Percentiles rank a stretch among this genome's conserved stretches.
Conservation (phyloP, 2,888 invertebrate species). For the Microdon myrmicae region DNA sequence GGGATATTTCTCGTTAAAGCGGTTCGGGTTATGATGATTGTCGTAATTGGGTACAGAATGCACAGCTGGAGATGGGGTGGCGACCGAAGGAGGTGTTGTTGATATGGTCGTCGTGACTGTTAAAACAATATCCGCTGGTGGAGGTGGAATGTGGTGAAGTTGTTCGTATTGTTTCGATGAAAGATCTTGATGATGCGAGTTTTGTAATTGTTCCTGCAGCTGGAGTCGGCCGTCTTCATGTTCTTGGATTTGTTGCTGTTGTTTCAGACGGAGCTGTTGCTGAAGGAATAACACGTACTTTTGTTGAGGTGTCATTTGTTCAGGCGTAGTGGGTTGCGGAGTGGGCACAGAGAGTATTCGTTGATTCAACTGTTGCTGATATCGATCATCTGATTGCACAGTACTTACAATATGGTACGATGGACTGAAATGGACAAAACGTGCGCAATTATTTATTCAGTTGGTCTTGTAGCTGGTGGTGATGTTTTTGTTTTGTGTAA, state of each 20-base stretch:
- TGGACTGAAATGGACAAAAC: conserved; percentile 29
- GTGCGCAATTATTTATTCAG: conserved; percentile 41
- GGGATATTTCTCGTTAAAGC: conserved; percentile 53
- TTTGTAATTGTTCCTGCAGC: conserved; percentile 45
- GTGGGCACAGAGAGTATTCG: conserved; percentile 8
- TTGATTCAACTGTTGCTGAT: conserved; percentile 56
- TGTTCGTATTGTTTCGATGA: conserved; percentile 24
- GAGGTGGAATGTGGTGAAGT: conserved; percentile 34
- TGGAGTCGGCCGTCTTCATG: conserved; percentile 46
- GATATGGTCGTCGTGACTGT: conserved; percentile 4
- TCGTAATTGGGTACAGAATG: conserved; percentile 14
- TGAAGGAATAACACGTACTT: conserved; percentile 65
- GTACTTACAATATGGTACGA: conserved; percentile 32
- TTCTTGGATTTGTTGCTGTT: conserved; percentile 53
- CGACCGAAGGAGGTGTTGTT: conserved; percentile 50
- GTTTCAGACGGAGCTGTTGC: conserved; percentile 60
- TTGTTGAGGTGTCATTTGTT: conserved; percentile 63
- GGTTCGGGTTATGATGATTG: conserved; percentile 39
- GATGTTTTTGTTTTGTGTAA: not conserved
- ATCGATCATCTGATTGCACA: conserved; percentile 27
- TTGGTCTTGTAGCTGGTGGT: conserved; percentile 19
- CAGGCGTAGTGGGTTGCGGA: conserved; percentile 10
- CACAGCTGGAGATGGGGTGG: conserved; percentile 30
- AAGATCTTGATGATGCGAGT: conserved; percentile 33
- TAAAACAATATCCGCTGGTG: conserved; percentile 13